Evolutionary conservation across 2,888 invertebrate species (phyloP), one percentile per base, ranked within the genome.

Genomic region (Zelleria hepariella): DNA sequence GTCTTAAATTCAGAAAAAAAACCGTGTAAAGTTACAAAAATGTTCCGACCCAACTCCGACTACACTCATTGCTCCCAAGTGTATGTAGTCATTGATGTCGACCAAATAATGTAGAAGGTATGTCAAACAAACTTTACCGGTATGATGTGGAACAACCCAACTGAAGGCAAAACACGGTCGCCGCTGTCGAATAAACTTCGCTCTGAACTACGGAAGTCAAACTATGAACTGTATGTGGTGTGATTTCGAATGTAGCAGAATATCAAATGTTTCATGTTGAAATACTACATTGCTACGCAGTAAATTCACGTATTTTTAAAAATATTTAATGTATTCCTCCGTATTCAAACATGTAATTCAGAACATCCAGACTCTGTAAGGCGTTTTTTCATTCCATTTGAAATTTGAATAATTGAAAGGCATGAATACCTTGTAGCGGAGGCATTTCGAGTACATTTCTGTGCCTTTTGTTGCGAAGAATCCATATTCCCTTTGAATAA

Each of bases 111-210:
- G n/a, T n/a, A n/a, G n/a, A n/a, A n/a, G n/a, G n/a, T n/a, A n/a
- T n/a, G n/a, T n/a, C n/a, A n/a, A n/a, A n/a, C n/a, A n/a, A n/a
- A n/a, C n/a, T n/a, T n/a, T n/a, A n/a, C n/a, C n/a, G n/a, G n/a
- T n/a, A n/a, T n/a, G n/a, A n/a, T n/a, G n/a, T n/a, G n/a, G n/a
- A n/a, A n/a, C n/a, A n/a, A n/a, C n/a, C n/a, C n/a, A n/a, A n/a
- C n/a, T n/a, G 61, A 60, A 61, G 65, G 54, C 59, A 61, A 61
- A 67, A 66, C 64, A 54, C 54, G 54, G 26, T 24, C 54, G 23
- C 51, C 51, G 59, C 57, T 62, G 64, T 65, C 65, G 63, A 64
- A 67, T 66, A 66, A 67, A 67, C 68, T 71, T 69, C 54, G 58
- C 21, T 25, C 63, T 62, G 15, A 55, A 62, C 15, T 54, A 24